phyloP scores from a whole-genome alignment of 2,888 invertebrate species.

The Rhamphomyia laevipes region DNA sequence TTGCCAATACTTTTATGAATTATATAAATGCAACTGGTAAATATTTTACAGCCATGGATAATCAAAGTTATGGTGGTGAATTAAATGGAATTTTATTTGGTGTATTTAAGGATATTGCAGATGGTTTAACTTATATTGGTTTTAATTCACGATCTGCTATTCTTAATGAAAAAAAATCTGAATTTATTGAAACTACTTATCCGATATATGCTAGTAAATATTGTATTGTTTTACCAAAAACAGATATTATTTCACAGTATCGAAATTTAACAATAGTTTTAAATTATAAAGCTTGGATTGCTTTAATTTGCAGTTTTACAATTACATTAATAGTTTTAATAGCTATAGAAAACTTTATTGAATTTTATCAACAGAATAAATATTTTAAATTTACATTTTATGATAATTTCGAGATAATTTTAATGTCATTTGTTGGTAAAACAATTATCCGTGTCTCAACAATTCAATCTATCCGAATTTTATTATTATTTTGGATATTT shows the following conservation, averaged over 20 bases:
- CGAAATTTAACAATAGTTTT: conserved; percentile 27
- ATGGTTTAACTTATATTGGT: conserved; percentile 21
- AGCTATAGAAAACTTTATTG: conserved; percentile 4
- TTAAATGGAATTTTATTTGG: conserved; percentile 23
- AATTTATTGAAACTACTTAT: conserved; percentile 21
- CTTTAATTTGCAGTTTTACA: conserved; percentile 19
- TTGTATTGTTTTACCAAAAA: conserved; percentile 28
- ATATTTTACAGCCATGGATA: conserved; percentile 23
- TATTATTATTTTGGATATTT: conserved; percentile 29
- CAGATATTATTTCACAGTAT: conserved; percentile 23
- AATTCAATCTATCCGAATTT: conserved; percentile 23
- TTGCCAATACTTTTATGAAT: too few relatives aligned
- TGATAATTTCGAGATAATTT: conserved; percentile 22
- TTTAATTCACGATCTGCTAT: conserved; percentile 25
- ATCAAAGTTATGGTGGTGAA: conserved; percentile 21
- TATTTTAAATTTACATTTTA: neutral
- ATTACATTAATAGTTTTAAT: conserved; percentile 13
- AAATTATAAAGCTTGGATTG: conserved; percentile 21
- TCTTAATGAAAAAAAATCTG: conserved; percentile 15
- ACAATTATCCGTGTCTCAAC: conserved; percentile 21
- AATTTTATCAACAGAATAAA: neutral
- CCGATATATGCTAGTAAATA: conserved; percentile 21
- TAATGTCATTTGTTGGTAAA: conserved; percentile 26
- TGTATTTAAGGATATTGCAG: conserved; percentile 20
- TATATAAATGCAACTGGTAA: conserved; percentile 24